These are phyloP conservation scores for Pristionchus maxplancki DNA, from an alignment of 2,888 invertebrate genomes.

Conservation along the genomic window DNA sequence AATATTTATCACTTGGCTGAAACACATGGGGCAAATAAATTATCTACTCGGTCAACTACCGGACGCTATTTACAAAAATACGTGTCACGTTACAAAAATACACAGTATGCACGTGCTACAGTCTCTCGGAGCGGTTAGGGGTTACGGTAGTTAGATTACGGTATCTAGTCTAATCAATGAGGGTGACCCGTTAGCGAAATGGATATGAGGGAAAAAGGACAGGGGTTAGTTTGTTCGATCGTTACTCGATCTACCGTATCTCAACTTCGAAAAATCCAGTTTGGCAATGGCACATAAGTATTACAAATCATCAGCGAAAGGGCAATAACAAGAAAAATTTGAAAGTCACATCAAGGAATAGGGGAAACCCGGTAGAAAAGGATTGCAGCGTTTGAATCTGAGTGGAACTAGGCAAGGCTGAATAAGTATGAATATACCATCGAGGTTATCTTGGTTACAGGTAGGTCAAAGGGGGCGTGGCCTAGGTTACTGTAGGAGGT, in stretches of 20 bases:
- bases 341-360: background rate
- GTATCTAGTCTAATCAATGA: background rate
- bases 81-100: background rate
- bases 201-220: slow-evolving; percentile 27
- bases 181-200: slow-evolving; percentile 17
- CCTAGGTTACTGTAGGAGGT: background rate
- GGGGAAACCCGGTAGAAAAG: background rate
- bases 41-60: slow-evolving; percentile 19
- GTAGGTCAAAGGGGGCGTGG: background rate
- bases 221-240: background rate
- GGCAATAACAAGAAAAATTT: background rate
- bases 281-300: slow-evolving; percentile 19
- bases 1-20: background rate
- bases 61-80: slow-evolving; percentile 14
- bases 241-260: slow-evolving; percentile 26
- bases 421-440: background rate
- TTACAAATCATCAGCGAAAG: background rate
- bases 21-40: background rate
- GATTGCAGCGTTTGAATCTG: background rate
- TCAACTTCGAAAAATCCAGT: background rate
- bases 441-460: background rate
- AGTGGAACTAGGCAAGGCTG: background rate
- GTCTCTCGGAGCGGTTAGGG: too few species aligned
- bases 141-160: background rate
- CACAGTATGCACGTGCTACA: slow-evolving; percentile 4